Evolutionary conservation across 2,888 invertebrate species (phyloP).

Genomic region (Amitus sp.): DNA sequence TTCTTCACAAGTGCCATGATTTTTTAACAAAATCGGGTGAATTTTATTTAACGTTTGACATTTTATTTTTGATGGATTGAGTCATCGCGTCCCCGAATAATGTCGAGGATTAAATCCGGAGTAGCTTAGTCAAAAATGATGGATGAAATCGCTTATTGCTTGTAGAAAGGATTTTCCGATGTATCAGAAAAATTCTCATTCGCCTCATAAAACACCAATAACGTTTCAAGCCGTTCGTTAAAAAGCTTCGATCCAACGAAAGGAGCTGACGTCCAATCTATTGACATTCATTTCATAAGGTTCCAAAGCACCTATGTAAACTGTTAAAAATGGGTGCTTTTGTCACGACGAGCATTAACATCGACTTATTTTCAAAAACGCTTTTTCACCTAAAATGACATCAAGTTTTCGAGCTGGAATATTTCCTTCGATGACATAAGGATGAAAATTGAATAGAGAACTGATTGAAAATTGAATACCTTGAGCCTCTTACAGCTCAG

Average conservation of each 20-base stretch:
- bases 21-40: too few species aligned
- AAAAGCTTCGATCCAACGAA: neutral
- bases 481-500: conserved; percentile 4
- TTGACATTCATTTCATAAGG: neutral
- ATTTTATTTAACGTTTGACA: too few species aligned
- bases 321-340: neutral
- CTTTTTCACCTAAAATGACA: neutral
- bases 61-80: too few species aligned
- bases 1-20: too few species aligned
- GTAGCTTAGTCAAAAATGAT: neutral
- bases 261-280: neutral
- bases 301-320: neutral
- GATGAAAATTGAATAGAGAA: conserved; percentile 8
- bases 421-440: neutral
- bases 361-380: neutral
- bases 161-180: neutral
- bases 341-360: neutral
- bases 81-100: neutral
- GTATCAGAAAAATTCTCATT: neutral
- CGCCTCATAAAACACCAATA: neutral
- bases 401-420: neutral
- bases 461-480: conserved; percentile 6
- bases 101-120: neutral
- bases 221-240: neutral
- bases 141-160: neutral